Conservation (phyloP, 1,140 invertebrate genomes). For the Zaprionus nigranus region DNA sequence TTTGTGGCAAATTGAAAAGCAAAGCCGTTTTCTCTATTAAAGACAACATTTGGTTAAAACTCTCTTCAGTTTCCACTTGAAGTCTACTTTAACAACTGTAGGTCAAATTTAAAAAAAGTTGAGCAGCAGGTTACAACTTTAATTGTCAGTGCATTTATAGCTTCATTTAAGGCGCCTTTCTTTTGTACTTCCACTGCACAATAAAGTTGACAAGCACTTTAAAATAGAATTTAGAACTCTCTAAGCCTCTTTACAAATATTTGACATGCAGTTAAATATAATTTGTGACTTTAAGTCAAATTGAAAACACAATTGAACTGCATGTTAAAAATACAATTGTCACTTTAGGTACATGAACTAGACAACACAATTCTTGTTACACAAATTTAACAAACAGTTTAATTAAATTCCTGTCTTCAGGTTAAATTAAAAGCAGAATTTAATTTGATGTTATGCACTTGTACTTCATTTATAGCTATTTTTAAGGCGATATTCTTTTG, state of each 20-base stretch:
- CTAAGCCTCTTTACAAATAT: too few relatives aligned
- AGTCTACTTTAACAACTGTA: not conserved
- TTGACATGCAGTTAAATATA: too few relatives aligned
- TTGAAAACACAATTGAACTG: too few relatives aligned
- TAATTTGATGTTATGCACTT: not conserved
- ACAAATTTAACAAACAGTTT: not conserved
- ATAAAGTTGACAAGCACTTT: not conserved
- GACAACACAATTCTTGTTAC: not conserved
- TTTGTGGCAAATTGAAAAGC: slow-evolving; percentile 29
- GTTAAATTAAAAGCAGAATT: not conserved
- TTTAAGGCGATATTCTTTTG: too few relatives aligned
- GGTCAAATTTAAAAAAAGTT: slow-evolving; percentile 7
- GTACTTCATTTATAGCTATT: too few relatives aligned
- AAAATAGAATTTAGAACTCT: too few relatives aligned
- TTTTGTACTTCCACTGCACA: not conserved
- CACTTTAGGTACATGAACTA: too few relatives aligned
- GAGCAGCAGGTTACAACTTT: not conserved
- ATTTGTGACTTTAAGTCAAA: too few relatives aligned
- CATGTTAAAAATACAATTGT: too few relatives aligned
- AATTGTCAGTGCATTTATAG: not conserved
- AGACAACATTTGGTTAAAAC: not conserved
- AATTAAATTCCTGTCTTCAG: not conserved
- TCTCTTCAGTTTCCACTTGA: not conserved
- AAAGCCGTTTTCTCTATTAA: not conserved
- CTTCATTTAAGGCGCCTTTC: not conserved